These are phyloP conservation scores for Psix sp. DNA, from an alignment of 1,140 invertebrate species.

Conservation along the genomic window DNA sequence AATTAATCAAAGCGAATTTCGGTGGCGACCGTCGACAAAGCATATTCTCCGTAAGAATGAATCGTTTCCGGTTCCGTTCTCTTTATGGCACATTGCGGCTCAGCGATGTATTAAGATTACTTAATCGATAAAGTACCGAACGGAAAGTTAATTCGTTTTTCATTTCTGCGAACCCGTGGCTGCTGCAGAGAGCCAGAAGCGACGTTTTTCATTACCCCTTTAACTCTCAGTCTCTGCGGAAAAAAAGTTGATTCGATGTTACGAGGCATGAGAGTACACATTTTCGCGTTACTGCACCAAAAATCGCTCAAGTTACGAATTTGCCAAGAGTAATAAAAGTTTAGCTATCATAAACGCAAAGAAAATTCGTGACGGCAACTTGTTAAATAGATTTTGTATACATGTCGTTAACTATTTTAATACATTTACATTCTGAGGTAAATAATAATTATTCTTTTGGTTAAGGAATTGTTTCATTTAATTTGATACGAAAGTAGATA, in stretches of 20 bases:
- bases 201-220: constrained; percentile 52
- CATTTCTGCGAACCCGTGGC: constrained; percentile 56
- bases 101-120: constrained; percentile 79
- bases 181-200: constrained; percentile 31
- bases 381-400: too few relatives aligned
- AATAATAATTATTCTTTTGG: too few relatives aligned
- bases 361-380: too few relatives aligned
- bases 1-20: constrained; percentile 80
- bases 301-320: too few relatives aligned
- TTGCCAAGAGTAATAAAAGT: too few relatives aligned
- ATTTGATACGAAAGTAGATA: too few relatives aligned
- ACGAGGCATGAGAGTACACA: constrained; percentile 20
- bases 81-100: constrained; percentile 78
- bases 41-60: constrained; percentile 77
- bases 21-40: constrained; percentile 77
- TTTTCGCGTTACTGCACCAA: not conserved
- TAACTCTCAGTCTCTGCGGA: constrained; percentile 15
- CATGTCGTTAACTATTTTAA: too few relatives aligned
- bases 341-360: too few relatives aligned
- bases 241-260: constrained; percentile 33
- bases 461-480: too few relatives aligned
- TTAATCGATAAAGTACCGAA: constrained; percentile 76
- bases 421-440: too few relatives aligned
- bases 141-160: constrained; percentile 75
- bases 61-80: constrained; percentile 77